Conservation (phyloP, 1,140 invertebrate species). For the Caligus rogercresseyi region DNA sequence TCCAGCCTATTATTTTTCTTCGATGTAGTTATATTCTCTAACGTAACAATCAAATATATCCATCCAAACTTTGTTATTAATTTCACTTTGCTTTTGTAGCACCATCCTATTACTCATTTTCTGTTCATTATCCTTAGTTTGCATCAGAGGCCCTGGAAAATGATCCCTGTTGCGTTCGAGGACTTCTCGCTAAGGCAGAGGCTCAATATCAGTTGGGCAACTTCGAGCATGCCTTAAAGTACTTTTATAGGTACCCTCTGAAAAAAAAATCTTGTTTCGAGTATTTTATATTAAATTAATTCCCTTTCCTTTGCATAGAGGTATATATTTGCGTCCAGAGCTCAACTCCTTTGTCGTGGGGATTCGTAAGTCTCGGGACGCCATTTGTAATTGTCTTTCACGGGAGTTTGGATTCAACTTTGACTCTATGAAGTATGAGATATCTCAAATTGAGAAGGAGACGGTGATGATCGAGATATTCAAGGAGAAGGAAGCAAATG, state of each 20-base stretch:
- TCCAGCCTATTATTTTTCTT: no score
- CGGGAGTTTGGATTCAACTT: not conserved
- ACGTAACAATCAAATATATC: no score
- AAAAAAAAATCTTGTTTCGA: not conserved
- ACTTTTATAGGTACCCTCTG: not conserved
- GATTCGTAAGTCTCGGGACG: not conserved
- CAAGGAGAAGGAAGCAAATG: not conserved
- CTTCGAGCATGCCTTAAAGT: not conserved
- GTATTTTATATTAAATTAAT: not conserved
- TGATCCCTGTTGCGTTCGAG: not conserved
- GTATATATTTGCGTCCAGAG: not conserved
- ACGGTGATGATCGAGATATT: not conserved
- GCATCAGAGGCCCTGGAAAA: not conserved
- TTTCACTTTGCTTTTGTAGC: no score
- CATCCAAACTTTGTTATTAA: no score
- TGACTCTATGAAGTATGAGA: not conserved
- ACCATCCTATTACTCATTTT: no score
- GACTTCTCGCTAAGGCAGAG: not conserved
- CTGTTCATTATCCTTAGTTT: not conserved
- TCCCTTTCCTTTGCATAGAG: not conserved
- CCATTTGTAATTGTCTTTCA: not conserved
- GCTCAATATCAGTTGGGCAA: not conserved
- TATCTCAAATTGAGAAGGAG: not conserved
- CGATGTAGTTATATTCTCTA: no score
- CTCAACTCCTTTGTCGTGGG: not conserved